Evolutionary conservation across 1,140 invertebrate genomes (phyloP), one percentile per base, ranked within the genome.

Genomic region (Pseudobourletiella spinata): DNA sequence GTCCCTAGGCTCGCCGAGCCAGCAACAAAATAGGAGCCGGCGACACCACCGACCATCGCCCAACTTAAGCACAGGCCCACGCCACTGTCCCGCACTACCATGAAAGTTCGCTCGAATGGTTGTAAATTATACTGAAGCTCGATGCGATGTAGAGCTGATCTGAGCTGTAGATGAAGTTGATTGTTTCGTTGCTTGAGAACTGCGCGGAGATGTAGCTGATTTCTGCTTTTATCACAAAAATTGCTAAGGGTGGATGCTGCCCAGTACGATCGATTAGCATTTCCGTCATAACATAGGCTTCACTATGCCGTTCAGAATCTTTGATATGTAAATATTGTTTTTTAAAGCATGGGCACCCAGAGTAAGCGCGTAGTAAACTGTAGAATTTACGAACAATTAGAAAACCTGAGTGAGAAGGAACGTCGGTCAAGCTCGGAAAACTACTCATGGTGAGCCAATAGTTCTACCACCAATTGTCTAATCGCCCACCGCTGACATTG

Each of bases 101-200:
- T 79, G 4, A 80, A 3, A 80, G 60, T 66, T 79, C 79, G 3
- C 28, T 72, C 55, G 76, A 76, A 57, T 76, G 76, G 30, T 75
- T 69, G 61, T 75, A 75, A 52, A 75, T 71, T 39, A 73, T 72
- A 43, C 67, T 61, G 62, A 75, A 76, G 15, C 74, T 70, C 4
- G 74, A 73, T 11, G 75, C 73, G 63, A 77, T 74, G 20, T 70
- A 71, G 64, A 76, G 72, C 68, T 76, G 76, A 29, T 76, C 77
- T 42, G 72, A 42, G 2, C 76, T 74, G 35, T 78, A 46, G 1
- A 25, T 16, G 15, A 70, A 59, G 1, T 44, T 63, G n/a, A n/a
- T n/a, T n/a, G n/a, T n/a, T n/a, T n/a, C n/a, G 22, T 62, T 22
- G 15, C 42, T 8, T 2, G 55, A 42, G 25, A 62, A 63, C 25